Conservation (phyloP, 2,797 vertebrate species). For the Urophycis tenuis region DNA sequence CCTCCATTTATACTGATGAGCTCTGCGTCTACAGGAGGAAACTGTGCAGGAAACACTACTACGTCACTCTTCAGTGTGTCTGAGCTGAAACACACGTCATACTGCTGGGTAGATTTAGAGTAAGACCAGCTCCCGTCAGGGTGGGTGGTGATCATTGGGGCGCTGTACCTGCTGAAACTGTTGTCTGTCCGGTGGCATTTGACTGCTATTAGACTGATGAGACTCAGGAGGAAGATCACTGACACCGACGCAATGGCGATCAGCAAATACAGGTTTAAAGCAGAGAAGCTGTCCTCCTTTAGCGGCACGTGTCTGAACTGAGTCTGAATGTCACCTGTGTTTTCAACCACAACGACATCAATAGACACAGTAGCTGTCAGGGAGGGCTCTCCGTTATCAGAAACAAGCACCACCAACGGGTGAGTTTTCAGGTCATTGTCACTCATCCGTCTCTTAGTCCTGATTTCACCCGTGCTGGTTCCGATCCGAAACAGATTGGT, state of each 20-base stretch:
- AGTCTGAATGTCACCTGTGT: slow-evolving; percentile 40
- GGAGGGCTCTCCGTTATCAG: too few relatives aligned
- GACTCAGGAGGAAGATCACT: slow-evolving; percentile 27
- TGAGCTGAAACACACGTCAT: slow-evolving; percentile 49
- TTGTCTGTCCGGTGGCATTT: too few relatives aligned
- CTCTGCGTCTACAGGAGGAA: slow-evolving; percentile 32
- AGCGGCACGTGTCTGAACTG: slow-evolving; percentile 30
- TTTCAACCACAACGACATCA: too few relatives aligned
- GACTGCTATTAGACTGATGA: too few relatives aligned
- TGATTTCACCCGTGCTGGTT: too few relatives aligned
- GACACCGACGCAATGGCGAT: slow-evolving; percentile 46
- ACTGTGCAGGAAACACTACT: slow-evolving; percentile 38
- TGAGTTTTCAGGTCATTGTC: too few relatives aligned
- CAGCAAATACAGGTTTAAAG: slow-evolving; percentile 43
- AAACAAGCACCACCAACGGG: too few relatives aligned
- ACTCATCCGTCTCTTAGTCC: too few relatives aligned
- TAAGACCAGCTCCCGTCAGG: slow-evolving; percentile 42
- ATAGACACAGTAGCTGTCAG: too few relatives aligned
- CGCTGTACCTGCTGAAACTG: too few relatives aligned
- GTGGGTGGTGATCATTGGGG: too few relatives aligned
- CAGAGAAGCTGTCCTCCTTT: slow-evolving; percentile 40
- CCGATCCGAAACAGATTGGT: too few relatives aligned
- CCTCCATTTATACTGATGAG: slow-evolving; percentile 44
- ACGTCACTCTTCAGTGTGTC: slow-evolving; percentile 48
- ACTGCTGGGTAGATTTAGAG: slow-evolving; percentile 48